Conservation (phyloP, 1,140 invertebrate genomes). For the Papilio helenus region DNA sequence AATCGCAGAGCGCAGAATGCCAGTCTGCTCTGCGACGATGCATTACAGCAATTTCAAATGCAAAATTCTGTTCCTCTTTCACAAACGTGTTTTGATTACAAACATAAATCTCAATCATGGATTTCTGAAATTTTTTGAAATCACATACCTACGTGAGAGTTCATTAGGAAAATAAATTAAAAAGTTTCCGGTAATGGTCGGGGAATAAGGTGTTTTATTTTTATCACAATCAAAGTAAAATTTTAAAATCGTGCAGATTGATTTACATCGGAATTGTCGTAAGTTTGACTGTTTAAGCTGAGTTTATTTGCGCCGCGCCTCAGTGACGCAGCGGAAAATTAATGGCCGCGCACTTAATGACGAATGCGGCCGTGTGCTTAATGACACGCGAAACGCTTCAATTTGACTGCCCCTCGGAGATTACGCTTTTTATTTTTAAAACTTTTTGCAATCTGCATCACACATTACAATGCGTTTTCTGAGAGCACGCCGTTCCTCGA, state of each 20-base stretch:
- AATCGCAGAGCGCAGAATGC: neutral
- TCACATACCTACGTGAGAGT: neutral
- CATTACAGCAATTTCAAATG: slow-evolving; percentile 8
- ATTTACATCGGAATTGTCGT: neutral
- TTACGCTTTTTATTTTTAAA: neutral
- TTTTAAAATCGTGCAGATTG: neutral
- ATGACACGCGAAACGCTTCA: slow-evolving; percentile 9
- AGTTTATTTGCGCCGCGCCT: neutral
- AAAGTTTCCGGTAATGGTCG: no score
- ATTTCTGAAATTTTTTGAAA: neutral
- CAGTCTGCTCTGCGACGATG: neutral
- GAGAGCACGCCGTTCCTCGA: no score
- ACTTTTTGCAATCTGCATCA: neutral
- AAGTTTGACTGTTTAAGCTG: slow-evolving; percentile 4
- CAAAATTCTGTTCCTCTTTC: neutral
- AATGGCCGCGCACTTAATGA: slow-evolving; percentile 19
- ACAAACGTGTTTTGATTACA: neutral
- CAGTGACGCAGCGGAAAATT: slow-evolving; percentile 14
- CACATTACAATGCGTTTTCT: no score
- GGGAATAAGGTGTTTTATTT: no score
- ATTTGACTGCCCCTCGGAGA: slow-evolving; percentile 4
- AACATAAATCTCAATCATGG: neutral
- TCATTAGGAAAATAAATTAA: no score
- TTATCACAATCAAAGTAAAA: neutral
- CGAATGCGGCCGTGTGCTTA: slow-evolving; percentile 15